A percentile compares a stretch with the other conserved stretches of the same genome.
Conservation (phyloP, 2,888 invertebrate species). For the Dascillus cervinus region DNA sequence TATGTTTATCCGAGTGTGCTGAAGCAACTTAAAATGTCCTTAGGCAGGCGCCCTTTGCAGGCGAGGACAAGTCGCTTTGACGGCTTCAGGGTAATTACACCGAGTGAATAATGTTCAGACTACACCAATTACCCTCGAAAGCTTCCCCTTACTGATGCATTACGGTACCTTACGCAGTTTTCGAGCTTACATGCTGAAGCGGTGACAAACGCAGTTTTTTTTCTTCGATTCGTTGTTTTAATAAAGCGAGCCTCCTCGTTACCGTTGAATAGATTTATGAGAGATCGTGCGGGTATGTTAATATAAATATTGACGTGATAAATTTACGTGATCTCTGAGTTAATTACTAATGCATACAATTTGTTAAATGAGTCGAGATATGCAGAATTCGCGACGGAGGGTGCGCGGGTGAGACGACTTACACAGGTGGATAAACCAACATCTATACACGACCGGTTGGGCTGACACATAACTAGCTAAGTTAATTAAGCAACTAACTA, state of each 20-base stretch:
- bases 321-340: conserved; percentile 26
- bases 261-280: conserved; percentile 15
- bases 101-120: conserved; percentile 42
- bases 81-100: conserved; percentile 42
- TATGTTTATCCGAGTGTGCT: conserved; percentile 25
- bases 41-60: conserved; percentile 36
- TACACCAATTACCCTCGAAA: conserved; percentile 38
- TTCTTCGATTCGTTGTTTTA: neutral
- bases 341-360: conserved; percentile 28
- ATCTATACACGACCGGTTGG: conserved; percentile 25
- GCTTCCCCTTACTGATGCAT: conserved; percentile 17
- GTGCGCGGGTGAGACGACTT: conserved; percentile 17
- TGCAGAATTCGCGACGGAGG: conserved; percentile 11
- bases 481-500: conserved; percentile 36
- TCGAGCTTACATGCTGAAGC: conserved; percentile 10
- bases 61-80: conserved; percentile 42
- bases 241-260: neutral
- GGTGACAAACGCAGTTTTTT: conserved; percentile 9
- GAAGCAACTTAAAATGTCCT: conserved; percentile 35
- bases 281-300: conserved; percentile 21
- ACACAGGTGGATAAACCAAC: conserved; percentile 30
- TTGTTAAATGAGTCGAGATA: conserved; percentile 24
- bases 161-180: conserved; percentile 14
- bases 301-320: conserved; percentile 27
- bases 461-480: conserved; percentile 33